Evolutionary conservation across 2,113 vertebrate genomes (phyloP).

Genomic region (Carassius gibelio): DNA sequence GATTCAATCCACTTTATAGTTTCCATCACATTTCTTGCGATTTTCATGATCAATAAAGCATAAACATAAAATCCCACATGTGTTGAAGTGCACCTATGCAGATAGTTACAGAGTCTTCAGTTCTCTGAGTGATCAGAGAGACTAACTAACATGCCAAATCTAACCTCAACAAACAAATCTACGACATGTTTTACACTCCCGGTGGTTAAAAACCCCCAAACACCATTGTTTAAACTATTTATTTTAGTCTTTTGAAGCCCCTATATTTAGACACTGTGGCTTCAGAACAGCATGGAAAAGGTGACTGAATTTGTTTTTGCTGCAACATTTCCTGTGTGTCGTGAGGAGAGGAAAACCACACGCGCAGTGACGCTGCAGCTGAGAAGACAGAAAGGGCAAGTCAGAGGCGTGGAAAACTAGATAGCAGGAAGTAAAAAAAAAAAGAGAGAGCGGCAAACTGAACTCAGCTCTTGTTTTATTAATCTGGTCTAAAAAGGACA

Average conservation of each 20-base stretch:
- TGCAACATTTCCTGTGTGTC: constrained; percentile 77
- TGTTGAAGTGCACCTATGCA: not conserved
- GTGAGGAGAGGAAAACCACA: constrained; percentile 74
- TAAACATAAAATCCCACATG: not conserved
- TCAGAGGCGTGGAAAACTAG: constrained; percentile 75
- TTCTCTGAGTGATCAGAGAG: not conserved
- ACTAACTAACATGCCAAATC: constrained; percentile 26
- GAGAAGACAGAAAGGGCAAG: constrained; percentile 67
- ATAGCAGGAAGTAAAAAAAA: constrained; percentile 72
- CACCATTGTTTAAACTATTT: constrained; percentile 70
- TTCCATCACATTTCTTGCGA: not conserved
- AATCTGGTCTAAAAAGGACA: constrained; percentile 27
- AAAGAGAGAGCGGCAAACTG: constrained; percentile 20
- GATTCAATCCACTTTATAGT: not conserved
- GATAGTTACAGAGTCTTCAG: not conserved
- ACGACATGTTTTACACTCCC: constrained; percentile 40
- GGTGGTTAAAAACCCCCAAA: constrained; percentile 54
- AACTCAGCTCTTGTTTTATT: constrained; percentile 39
- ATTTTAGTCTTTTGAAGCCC: constrained; percentile 68
- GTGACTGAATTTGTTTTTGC: constrained; percentile 79
- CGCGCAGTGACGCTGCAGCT: constrained; percentile 71
- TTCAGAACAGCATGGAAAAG: constrained; percentile 77
- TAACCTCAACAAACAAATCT: constrained; percentile 49
- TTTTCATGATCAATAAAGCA: not conserved
- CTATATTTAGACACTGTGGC: constrained; percentile 77